These are phyloP conservation scores for Rhizoglyphus robini DNA, from an alignment of 1,140 invertebrate genomes.

Conservation along the genomic window DNA sequence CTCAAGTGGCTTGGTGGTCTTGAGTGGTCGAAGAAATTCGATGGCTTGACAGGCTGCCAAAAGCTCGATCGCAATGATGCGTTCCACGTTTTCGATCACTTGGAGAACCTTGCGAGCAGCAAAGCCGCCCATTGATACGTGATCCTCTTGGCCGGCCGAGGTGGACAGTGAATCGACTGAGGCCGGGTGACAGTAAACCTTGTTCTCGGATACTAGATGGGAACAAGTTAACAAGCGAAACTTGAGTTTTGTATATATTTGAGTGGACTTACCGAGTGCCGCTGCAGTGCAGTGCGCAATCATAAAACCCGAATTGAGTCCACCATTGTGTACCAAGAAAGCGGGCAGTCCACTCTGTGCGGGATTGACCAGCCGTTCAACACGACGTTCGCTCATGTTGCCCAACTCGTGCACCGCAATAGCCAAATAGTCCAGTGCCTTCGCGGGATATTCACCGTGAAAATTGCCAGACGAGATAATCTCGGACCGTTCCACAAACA, in stretches of 20 bases:
- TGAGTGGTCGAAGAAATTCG: slow-evolving; percentile 55
- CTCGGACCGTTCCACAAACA: slow-evolving; percentile 51
- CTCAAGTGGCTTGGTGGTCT: slow-evolving; percentile 52
- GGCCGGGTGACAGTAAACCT: slow-evolving; percentile 56
- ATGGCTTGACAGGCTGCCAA: slow-evolving; percentile 57
- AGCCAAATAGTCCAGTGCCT: slow-evolving; percentile 54
- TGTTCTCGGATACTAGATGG: slow-evolving; percentile 55
- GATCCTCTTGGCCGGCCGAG: slow-evolving; percentile 57
- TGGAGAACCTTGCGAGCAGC: slow-evolving; percentile 49
- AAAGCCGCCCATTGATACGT: slow-evolving; percentile 61
- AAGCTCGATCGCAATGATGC: slow-evolving; percentile 55
- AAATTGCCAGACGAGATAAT: slow-evolving; percentile 58
- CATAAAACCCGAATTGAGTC: slow-evolving; percentile 63
- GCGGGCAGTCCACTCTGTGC: slow-evolving; percentile 52
- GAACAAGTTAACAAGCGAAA: background rate
- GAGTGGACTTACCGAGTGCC: slow-evolving; percentile 40
- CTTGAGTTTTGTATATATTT: background rate
- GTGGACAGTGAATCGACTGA: slow-evolving; percentile 58
- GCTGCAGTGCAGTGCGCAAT: slow-evolving; percentile 59
- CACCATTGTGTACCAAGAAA: slow-evolving; percentile 53
- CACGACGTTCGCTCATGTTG: slow-evolving; percentile 54
- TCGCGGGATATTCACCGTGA: slow-evolving; percentile 61
- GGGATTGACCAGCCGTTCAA: slow-evolving; percentile 54
- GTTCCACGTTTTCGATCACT: slow-evolving; percentile 52
- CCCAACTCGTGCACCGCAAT: slow-evolving; percentile 56